These are phyloP conservation scores for Harpalus rufipes DNA, from an alignment of 2,888 invertebrate species.

Conservation along the genomic window DNA sequence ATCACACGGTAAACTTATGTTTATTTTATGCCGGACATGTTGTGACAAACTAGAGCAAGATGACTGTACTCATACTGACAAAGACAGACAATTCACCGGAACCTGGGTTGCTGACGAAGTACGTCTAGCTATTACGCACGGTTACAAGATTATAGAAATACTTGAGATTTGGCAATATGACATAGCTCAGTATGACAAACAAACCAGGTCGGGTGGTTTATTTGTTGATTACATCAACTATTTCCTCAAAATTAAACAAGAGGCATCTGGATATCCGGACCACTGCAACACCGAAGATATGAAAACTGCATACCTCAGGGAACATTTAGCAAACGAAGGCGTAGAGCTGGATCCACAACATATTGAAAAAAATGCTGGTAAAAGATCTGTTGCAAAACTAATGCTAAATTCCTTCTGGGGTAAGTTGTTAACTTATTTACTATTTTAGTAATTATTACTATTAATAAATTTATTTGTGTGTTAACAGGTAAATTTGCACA, in stretches of 20 bases:
- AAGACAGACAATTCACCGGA: no score
- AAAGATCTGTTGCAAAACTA: slow-evolving; percentile 67
- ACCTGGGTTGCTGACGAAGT: no score
- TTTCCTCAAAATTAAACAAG: background rate
- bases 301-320: slow-evolving; percentile 68
- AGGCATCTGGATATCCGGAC: slow-evolving; percentile 67
- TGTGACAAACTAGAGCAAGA: no score
- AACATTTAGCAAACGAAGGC: slow-evolving; percentile 67
- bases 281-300: no score
- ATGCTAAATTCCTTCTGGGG: slow-evolving; percentile 70
- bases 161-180: slow-evolving; percentile 71
- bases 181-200: slow-evolving; percentile 68
- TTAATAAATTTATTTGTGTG: background rate
- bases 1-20: no score
- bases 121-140: slow-evolving; percentile 69
- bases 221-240: slow-evolving; percentile 72
- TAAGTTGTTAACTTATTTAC: slow-evolving; percentile 1
- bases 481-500: no score
- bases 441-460: background rate
- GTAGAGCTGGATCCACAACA: slow-evolving; percentile 52
- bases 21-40: no score
- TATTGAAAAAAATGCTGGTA: slow-evolving; percentile 68
- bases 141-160: slow-evolving; percentile 72
- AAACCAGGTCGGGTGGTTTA: slow-evolving; percentile 70
- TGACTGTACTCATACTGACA: no score